phyloP scores from a whole-genome alignment of 2,113 vertebrate species.

The Perca schrenkii region DNA sequence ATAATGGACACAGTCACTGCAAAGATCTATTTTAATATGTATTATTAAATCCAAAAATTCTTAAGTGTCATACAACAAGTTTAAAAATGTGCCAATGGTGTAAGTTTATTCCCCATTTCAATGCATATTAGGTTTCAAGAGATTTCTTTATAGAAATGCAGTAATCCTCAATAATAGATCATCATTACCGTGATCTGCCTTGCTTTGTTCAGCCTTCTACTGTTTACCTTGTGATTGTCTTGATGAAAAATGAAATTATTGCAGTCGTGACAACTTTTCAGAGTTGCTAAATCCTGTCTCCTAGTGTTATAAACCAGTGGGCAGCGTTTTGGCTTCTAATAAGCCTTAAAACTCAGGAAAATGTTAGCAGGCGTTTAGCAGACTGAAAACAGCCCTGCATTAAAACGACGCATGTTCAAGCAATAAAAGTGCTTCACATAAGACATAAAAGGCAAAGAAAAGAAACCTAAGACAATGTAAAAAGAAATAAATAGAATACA shows the following conservation, averaged over 20 bases:
- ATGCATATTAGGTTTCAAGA: neutral
- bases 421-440: neutral
- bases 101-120: neutral
- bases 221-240: neutral
- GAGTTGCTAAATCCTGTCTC: no score
- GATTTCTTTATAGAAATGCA: neutral
- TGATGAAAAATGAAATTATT: neutral
- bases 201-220: neutral
- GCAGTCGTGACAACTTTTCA: no score
- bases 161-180: neutral
- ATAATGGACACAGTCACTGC: neutral
- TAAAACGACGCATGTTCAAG: neutral
- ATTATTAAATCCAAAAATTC: neutral
- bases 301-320: no score
- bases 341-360: neutral
- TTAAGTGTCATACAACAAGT: neutral
- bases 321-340: neutral
- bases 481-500: neutral
- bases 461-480: neutral
- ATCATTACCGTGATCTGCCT: neutral
- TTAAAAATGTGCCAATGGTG: neutral
- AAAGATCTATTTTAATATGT: neutral
- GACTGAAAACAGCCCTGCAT: no score
- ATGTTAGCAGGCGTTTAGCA: neutral
- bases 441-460: neutral